A percentile compares a stretch with the other conserved stretches of the same genome.
Evolutionary conservation across 1,140 invertebrate species (phyloP).

Genomic region (Hestina assimilis): DNA sequence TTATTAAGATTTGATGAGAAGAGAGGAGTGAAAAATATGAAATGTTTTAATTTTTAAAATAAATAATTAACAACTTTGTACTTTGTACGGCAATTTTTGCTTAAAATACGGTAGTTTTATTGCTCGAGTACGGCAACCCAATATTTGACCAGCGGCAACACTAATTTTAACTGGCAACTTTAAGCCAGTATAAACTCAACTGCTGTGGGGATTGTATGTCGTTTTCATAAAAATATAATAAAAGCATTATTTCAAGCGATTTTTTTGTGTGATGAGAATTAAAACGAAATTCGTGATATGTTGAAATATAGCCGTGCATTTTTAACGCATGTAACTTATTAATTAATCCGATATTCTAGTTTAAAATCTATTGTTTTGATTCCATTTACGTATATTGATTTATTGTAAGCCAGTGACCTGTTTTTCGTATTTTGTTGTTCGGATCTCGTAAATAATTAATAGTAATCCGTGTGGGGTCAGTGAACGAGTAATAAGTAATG

Average conservation of each 20-base stretch:
- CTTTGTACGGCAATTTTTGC: no score
- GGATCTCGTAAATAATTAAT: conserved; percentile 70
- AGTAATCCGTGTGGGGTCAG: conserved; percentile 29
- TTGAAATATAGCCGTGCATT: neutral
- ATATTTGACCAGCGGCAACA: neutral
- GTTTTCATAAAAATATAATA: neutral
- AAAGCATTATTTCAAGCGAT: neutral
- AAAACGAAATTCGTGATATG: neutral
- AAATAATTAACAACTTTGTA: no score
- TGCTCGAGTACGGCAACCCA: no score
- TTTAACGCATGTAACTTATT: no score
- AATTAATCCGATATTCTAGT: neutral
- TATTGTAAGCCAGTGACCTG: conserved; percentile 71
- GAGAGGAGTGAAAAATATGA: no score
- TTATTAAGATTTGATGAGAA: no score
- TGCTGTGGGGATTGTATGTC: conserved; percentile 11
- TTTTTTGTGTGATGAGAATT: neutral
- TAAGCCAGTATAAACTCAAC: conserved; percentile 4
- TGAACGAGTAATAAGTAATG: conserved; percentile 25
- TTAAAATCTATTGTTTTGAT: conserved; percentile 60
- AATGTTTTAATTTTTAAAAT: no score
- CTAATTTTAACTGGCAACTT: conserved; percentile 13
- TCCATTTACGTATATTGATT: conserved; percentile 71
- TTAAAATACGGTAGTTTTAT: no score
- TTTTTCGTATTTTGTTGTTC: conserved; percentile 64